These are phyloP conservation scores for Cactoblastis cactorum DNA, from an alignment of 2,888 invertebrate genomes.

Conservation along the genomic window DNA sequence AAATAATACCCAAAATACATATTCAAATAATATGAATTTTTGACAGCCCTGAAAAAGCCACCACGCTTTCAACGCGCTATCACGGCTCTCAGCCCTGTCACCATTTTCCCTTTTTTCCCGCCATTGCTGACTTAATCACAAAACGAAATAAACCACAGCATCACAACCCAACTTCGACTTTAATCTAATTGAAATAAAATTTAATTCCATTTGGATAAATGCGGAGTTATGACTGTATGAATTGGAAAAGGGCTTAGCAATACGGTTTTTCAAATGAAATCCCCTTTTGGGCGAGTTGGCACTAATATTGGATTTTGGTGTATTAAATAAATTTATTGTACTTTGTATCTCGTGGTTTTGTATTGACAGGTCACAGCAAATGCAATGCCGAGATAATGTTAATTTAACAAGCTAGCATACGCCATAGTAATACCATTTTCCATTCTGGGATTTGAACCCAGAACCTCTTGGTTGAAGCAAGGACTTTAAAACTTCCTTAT, in stretches of 20 bases:
- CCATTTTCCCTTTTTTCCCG: conserved; percentile 73
- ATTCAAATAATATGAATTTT: neutral
- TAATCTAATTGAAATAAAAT: conserved; percentile 16
- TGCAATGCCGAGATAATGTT: neutral
- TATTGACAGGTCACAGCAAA: conserved; percentile 14
- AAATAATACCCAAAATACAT: too few species aligned
- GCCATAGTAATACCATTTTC: too few species aligned
- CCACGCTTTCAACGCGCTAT: conserved; percentile 68
- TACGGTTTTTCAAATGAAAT: conserved; percentile 74
- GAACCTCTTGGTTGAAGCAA: too few species aligned
- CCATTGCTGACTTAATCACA: conserved; percentile 28
- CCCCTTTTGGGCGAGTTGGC: conserved; percentile 62
- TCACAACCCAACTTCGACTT: conserved; percentile 21
- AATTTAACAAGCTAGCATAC: too few species aligned
- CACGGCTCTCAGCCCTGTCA: conserved; percentile 76
- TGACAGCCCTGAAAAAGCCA: conserved; percentile 52
- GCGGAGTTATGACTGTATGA: conserved; percentile 30
- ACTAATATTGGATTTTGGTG: conserved; percentile 56
- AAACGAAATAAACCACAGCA: conserved; percentile 26
- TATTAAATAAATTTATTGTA: conserved; percentile 45
- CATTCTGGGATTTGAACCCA: too few species aligned
- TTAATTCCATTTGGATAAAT: conserved; percentile 16
- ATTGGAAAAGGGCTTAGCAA: conserved; percentile 44
- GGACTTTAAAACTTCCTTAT: too few species aligned
- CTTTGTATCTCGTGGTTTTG: conserved; percentile 31